Percentiles rank a stretch among this genome's conserved stretches.
Evolutionary conservation across 2,888 invertebrate genomes (phyloP).

Genomic region (Archips crataeganus): DNA sequence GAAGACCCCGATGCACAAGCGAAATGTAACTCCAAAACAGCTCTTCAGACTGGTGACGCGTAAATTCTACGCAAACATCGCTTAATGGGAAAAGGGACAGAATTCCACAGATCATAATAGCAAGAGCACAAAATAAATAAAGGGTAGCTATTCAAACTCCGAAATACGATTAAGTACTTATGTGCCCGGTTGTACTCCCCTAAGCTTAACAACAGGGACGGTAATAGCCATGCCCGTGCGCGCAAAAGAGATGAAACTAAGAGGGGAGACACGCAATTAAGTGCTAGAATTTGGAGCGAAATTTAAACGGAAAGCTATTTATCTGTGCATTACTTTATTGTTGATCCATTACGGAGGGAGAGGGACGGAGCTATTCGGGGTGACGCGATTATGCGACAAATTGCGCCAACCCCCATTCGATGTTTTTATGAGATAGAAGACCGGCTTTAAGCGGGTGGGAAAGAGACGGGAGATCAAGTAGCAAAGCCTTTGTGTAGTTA

Average conservation of each 20-base stretch:
- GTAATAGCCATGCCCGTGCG: conserved; percentile 47
- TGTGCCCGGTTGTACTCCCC: conserved; percentile 80
- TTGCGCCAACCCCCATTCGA: conserved; percentile 58
- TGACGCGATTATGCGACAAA: conserved; percentile 59
- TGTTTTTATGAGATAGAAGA: conserved; percentile 55
- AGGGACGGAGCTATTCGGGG: conserved; percentile 57
- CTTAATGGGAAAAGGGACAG: conserved; percentile 71
- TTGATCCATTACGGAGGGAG: conserved; percentile 78
- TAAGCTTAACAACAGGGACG: conserved; percentile 63
- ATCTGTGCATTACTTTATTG: conserved; percentile 85
- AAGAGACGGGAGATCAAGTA: conserved; percentile 66
- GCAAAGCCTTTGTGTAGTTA: conserved; percentile 64
- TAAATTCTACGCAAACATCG: conserved; percentile 77
- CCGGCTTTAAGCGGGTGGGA: conserved; percentile 43
- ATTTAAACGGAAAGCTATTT: conserved; percentile 83
- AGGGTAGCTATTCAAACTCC: conserved; percentile 71
- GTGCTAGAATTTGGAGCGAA: conserved; percentile 81
- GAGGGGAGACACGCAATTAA: conserved; percentile 81
- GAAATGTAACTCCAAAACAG: conserved; percentile 51
- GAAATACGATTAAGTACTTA: conserved; percentile 85
- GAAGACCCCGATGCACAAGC: conserved; percentile 53
- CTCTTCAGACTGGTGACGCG: conserved; percentile 57
- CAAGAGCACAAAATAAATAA: conserved; percentile 80
- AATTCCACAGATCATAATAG: conserved; percentile 57
- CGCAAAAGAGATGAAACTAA: conserved; percentile 56